Conservation (phyloP, 2,797 vertebrate species). For the Ctenopoma multispine region DNA sequence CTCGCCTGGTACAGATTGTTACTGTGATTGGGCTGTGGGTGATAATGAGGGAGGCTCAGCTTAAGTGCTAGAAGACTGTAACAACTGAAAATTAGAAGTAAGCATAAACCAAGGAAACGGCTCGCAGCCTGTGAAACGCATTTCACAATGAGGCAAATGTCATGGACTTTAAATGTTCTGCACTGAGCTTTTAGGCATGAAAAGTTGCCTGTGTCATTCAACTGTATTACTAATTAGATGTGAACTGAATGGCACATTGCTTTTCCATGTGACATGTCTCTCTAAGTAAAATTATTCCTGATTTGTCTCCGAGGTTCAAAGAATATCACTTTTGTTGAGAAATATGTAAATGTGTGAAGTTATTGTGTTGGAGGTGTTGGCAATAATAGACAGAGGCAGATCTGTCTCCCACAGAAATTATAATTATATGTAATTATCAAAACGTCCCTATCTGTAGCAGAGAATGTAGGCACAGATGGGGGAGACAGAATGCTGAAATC, state of each 20-base stretch:
- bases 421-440: constrained; percentile 85
- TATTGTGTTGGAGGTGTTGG: constrained; percentile 82
- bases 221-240: constrained; percentile 59
- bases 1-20: constrained; percentile 61
- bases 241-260: constrained; percentile 66
- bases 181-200: constrained; percentile 59
- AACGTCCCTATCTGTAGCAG: constrained; percentile 81
- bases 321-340: constrained; percentile 82
- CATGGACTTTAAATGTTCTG: constrained; percentile 50
- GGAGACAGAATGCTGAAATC: constrained; percentile 74
- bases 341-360: constrained; percentile 84
- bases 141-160: constrained; percentile 48
- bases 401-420: constrained; percentile 84
- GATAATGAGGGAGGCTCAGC: constrained; percentile 67
- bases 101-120: constrained; percentile 56
- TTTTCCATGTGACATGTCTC: constrained; percentile 67
- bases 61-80: constrained; percentile 66
- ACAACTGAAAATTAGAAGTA: constrained; percentile 63
- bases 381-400: constrained; percentile 84
- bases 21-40: constrained; percentile 64
- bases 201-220: constrained; percentile 63
- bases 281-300: constrained; percentile 72
- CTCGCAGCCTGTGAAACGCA: constrained; percentile 46
- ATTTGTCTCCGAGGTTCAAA: constrained; percentile 75
- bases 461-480: constrained; percentile 81